These are phyloP conservation scores for Torymus tubicola DNA, from an alignment of 2,888 invertebrate species.

Conservation along the genomic window DNA sequence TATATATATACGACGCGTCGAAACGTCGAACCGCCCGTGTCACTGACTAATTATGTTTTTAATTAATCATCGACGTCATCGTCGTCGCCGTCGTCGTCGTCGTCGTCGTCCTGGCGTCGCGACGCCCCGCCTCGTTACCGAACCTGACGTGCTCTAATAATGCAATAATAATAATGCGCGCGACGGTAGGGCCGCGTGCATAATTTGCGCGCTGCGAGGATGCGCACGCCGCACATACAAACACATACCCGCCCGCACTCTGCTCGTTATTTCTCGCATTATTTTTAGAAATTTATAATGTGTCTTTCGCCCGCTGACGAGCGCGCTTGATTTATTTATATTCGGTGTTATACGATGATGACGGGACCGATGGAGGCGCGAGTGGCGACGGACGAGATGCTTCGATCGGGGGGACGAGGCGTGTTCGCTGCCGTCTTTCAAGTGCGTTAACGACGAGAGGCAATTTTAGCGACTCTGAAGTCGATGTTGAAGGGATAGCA, in stretches of 20 bases:
- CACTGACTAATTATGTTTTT: constrained; percentile 74
- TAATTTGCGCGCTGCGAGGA: constrained; percentile 43
- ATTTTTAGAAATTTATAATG: constrained; percentile 56
- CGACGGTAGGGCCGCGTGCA: constrained; percentile 48
- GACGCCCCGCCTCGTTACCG: constrained; percentile 65
- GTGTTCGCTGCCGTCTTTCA: no score
- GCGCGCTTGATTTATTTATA: constrained; percentile 55
- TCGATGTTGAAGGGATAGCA: no score
- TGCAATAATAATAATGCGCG: constrained; percentile 57
- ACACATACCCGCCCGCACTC: constrained; percentile 54
- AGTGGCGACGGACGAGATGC: no score
- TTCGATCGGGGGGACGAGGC: no score
- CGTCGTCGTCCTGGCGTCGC: constrained; percentile 46
- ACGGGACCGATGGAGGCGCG: neutral
- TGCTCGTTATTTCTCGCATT: constrained; percentile 49
- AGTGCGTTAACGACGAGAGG: neutral
- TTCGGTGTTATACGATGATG: constrained; percentile 9
- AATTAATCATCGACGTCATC: constrained; percentile 74
- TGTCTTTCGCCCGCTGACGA: constrained; percentile 34
- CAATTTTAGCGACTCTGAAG: no score
- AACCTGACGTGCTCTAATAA: constrained; percentile 70
- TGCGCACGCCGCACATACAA: no score
- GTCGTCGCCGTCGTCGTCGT: constrained; percentile 62
- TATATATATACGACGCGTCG: constrained; percentile 5
- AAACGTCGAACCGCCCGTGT: constrained; percentile 47